phyloP scores from a whole-genome alignment of 2,888 invertebrate genomes.

The Nematopogon swammerdamellus region DNA sequence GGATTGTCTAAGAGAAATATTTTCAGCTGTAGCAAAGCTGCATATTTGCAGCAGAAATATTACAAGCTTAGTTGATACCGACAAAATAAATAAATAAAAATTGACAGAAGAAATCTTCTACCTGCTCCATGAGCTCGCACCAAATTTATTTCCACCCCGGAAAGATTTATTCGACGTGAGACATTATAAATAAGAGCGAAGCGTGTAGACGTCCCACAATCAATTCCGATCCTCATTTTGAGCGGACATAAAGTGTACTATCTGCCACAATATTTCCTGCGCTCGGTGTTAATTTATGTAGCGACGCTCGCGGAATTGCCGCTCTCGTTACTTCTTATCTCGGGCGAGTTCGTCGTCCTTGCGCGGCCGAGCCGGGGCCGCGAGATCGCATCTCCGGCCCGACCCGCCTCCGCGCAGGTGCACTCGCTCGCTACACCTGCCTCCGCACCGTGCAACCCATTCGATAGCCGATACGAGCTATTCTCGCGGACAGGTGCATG shows the following conservation, averaged over 20 bases:
- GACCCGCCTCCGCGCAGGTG: too few relatives aligned
- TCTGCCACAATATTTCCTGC: neutral
- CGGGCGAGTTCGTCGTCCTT: neutral
- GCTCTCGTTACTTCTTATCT: neutral
- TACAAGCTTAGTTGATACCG: too few relatives aligned
- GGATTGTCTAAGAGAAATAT: too few relatives aligned
- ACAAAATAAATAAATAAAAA: too few relatives aligned
- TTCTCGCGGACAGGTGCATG: neutral
- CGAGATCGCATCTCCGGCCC: too few relatives aligned
- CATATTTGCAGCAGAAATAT: too few relatives aligned
- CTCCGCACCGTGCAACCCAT: constrained; percentile 26
- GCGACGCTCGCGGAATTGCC: constrained; percentile 31
- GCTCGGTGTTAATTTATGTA: constrained; percentile 37
- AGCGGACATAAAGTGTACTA: neutral
- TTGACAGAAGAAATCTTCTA: too few relatives aligned
- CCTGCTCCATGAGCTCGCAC: too few relatives aligned
- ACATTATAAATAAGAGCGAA: neutral
- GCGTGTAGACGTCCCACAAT: neutral
- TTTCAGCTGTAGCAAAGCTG: too few relatives aligned
- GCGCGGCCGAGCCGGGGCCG: neutral
- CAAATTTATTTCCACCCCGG: too few relatives aligned
- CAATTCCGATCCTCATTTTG: neutral
- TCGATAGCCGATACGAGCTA: neutral
- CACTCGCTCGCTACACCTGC: too few relatives aligned
- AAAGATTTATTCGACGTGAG: too few relatives aligned